These are phyloP conservation scores for Silvanus unidentatus DNA, from an alignment of 2,888 invertebrate species.

Conservation along the genomic window DNA sequence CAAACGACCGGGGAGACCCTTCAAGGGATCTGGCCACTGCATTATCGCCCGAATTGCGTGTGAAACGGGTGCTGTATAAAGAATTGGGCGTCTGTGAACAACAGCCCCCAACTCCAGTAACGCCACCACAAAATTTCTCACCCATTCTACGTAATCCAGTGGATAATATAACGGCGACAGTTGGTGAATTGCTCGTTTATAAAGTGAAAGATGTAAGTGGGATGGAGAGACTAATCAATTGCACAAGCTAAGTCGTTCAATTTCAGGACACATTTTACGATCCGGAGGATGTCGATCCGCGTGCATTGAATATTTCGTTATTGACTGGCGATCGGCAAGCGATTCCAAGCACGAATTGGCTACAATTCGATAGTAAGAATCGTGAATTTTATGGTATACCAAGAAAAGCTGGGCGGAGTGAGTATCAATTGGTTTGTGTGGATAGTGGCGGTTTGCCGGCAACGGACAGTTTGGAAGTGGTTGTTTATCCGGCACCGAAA, in stretches of 20 bases:
- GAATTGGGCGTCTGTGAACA: constrained; percentile 65
- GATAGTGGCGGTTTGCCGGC: constrained; percentile 70
- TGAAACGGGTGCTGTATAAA: constrained; percentile 59
- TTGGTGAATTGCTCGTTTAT: constrained; percentile 74
- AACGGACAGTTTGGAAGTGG: constrained; percentile 72
- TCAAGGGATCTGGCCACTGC: constrained; percentile 55
- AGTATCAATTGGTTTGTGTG: constrained; percentile 72
- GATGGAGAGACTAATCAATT: too few relatives aligned
- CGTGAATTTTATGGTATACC: constrained; percentile 83
- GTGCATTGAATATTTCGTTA: constrained; percentile 65
- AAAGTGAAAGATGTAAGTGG: constrained; percentile 70
- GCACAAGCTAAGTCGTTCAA: too few relatives aligned
- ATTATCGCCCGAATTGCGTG: constrained; percentile 61
- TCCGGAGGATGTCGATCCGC: constrained; percentile 74
- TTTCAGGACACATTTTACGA: constrained; percentile 82
- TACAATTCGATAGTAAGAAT: constrained; percentile 83
- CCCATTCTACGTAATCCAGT: constrained; percentile 81
- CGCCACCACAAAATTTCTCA: constrained; percentile 57
- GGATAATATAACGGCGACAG: constrained; percentile 74
- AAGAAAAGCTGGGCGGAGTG: constrained; percentile 65
- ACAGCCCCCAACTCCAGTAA: constrained; percentile 41
- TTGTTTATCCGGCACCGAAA: constrained; percentile 60
- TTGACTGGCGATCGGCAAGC: constrained; percentile 66
- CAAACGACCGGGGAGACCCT: constrained; percentile 55
- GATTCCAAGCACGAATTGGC: constrained; percentile 68